Base-by-base conservation (phyloP, 1,140 invertebrate species). In the Eciton burchellii region DNA sequence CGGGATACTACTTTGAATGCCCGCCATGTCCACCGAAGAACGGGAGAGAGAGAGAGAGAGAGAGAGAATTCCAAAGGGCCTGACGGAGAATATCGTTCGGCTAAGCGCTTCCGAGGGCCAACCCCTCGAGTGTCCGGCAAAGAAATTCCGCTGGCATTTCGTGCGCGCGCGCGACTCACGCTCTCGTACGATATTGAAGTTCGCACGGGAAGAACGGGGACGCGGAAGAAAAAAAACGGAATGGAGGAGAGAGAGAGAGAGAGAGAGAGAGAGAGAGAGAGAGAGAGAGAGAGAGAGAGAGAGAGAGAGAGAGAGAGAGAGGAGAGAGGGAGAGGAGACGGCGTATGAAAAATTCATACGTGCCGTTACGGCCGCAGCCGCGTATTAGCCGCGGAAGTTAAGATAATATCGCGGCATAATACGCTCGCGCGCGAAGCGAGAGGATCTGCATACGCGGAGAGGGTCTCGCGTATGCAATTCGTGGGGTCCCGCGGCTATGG, bases 281-380 rank as follows among this genome's bases (percentile, higher is more conserved):
- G 4, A 16, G 14, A 1, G 14, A 26, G n/a, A n/a, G n/a, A n/a
- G n/a, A n/a, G n/a, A 57, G 3, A 59, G n/a, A 11, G 6, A 47
- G 14, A n/a, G 16, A 14, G 24, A n/a, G 1, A 54, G n/a, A 3
- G 26, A 26, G 3, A 59, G 4, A 16, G 14, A 1, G 14, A 26
- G 8, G 11, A 29, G 14, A 0, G 9, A 35, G 6, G 5, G 1
- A 45, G 43, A 74, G 49, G 62, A 74, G 19, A 56, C 29, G 72
- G 24, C 59, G 59, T 79, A 79, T 79, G 74, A 79, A 79, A 79
- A 68, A 79, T 79, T 79, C 74, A 79, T 79, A 79, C 63, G 63
- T 79, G 74, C 63, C 74, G 49, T 79, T 79, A 79, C 49, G 49
- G n/a, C 74, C 74, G 74, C 74, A 43, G 63, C 63, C 63, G n/a